Evolutionary conservation across 64 coral and sea anemone genomes (phyloP).

Genomic region (Exaiptasia diaphana): DNA sequence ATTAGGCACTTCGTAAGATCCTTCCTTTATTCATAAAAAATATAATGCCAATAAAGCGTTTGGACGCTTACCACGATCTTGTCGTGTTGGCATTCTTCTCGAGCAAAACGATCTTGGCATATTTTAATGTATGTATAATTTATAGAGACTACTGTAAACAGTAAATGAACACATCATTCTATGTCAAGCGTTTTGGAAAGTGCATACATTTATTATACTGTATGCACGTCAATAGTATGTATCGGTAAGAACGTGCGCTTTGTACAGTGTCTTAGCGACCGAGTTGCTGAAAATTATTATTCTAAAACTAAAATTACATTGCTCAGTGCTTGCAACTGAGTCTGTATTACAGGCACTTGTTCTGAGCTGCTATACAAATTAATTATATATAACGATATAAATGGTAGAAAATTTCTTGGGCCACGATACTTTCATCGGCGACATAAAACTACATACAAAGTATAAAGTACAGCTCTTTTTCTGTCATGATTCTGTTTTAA

Average conservation of each 20-base stretch:
- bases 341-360: not conserved
- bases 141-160: not conserved
- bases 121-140: constrained; percentile 2
- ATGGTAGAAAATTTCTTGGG: constrained; percentile 98
- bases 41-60: constrained; percentile 11
- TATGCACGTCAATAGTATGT: constrained; percentile 90
- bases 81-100: not conserved
- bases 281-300: constrained; percentile 90
- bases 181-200: constrained; percentile 84
- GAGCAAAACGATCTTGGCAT: not conserved
- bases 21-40: constrained; percentile 19
- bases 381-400: constrained; percentile 99
- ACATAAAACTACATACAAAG: constrained; percentile 99
- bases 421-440: constrained; percentile 73
- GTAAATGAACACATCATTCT: constrained; percentile 2
- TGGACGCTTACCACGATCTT: constrained; percentile 8
- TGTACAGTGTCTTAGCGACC: constrained; percentile 89
- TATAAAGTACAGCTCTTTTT: constrained; percentile 88
- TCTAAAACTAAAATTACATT: constrained; percentile 99
- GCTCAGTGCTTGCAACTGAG: constrained; percentile 24
- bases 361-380: constrained; percentile 94
- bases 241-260: constrained; percentile 96
- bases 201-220: constrained; percentile 93
- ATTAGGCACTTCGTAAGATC: too few species aligned
- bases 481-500: constrained; percentile 47